These are phyloP conservation scores for Zygaena filipendulae DNA, from an alignment of 2,888 invertebrate genomes.

Conservation along the genomic window DNA sequence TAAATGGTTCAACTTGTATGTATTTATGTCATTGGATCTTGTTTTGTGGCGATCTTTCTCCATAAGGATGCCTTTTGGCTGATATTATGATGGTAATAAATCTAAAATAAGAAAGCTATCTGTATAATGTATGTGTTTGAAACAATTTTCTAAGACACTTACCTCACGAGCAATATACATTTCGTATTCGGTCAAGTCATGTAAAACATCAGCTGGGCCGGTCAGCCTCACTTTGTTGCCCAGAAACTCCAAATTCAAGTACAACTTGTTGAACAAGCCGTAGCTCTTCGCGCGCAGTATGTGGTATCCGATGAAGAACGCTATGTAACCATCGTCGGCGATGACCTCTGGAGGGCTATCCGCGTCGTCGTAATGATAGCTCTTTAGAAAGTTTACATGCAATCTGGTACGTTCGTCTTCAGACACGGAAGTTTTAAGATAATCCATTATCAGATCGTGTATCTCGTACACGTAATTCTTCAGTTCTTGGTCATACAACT, in stretches of 20 bases:
- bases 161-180: slow-evolving; percentile 63
- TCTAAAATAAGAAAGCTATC: too few species aligned
- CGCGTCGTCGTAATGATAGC: slow-evolving; percentile 61
- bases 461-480: slow-evolving; percentile 75
- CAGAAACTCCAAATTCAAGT: slow-evolving; percentile 75
- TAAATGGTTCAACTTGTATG: too few species aligned
- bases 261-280: slow-evolving; percentile 68
- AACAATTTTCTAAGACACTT: too few species aligned
- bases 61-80: too few species aligned
- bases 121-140: too few species aligned
- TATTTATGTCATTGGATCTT: too few species aligned
- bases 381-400: slow-evolving; percentile 69
- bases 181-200: slow-evolving; percentile 74
- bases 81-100: too few species aligned
- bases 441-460: slow-evolving; percentile 74
- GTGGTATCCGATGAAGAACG: slow-evolving; percentile 78
- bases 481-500: slow-evolving; percentile 69
- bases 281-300: slow-evolving; percentile 61
- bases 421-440: slow-evolving; percentile 59
- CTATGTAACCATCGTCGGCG: slow-evolving; percentile 78
- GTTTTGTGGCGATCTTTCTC: too few species aligned
- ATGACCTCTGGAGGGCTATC: slow-evolving; percentile 65
- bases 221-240: slow-evolving; percentile 75
- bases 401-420: slow-evolving; percentile 49
- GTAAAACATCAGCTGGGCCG: slow-evolving; percentile 75